A percentile compares a stretch with the other conserved stretches of the same genome.
These are phyloP conservation scores for Copidosoma floridanum DNA, from an alignment of 1,140 invertebrate species.

Conservation along the genomic window DNA sequence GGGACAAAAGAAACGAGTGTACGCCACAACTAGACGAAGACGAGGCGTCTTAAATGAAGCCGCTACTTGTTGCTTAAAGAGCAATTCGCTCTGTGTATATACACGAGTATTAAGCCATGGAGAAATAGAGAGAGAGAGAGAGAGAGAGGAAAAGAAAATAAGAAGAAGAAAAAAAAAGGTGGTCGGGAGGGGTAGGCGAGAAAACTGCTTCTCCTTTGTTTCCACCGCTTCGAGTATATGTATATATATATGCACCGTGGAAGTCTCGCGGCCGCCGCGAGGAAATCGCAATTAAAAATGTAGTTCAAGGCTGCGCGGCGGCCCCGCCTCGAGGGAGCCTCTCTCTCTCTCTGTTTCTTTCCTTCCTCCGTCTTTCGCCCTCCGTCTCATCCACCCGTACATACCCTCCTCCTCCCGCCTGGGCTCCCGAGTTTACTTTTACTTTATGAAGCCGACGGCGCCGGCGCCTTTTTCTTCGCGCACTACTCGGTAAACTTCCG, in stretches of 20 bases:
- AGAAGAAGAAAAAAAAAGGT: slow-evolving; percentile 10
- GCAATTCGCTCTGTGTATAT: slow-evolving; percentile 34
- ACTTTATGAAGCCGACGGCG: slow-evolving; percentile 24
- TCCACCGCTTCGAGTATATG: too few relatives aligned
- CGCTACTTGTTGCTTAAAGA: slow-evolving; percentile 56
- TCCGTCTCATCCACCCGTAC: slow-evolving; percentile 21
- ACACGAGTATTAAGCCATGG: slow-evolving; percentile 8
- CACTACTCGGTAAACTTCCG: slow-evolving; percentile 22
- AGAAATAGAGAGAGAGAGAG: slow-evolving; percentile 18
- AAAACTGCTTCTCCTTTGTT: slow-evolving; percentile 56
- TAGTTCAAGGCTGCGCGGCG: slow-evolving; percentile 51
- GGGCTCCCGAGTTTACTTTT: slow-evolving; percentile 30
- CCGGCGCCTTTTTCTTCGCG: slow-evolving; percentile 8
- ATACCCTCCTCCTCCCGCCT: too few relatives aligned
- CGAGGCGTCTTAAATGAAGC: slow-evolving; percentile 58
- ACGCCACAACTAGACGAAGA: slow-evolving; percentile 20
- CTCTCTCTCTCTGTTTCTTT: slow-evolving; percentile 24
- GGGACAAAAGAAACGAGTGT: slow-evolving; percentile 52
- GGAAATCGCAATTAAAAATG: slow-evolving; percentile 55
- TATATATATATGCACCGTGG: too few relatives aligned
- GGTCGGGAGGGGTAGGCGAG: slow-evolving; percentile 31
- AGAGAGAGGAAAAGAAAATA: slow-evolving; percentile 16
- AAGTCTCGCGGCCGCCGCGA: slow-evolving; percentile 22
- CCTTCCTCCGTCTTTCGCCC: slow-evolving; percentile 22
- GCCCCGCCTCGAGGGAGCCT: slow-evolving; percentile 32